A percentile compares a stretch with the other conserved stretches of the same genome.
These are phyloP conservation scores for Carlito syrichta DNA, from an alignment of 2,113 vertebrate species.

Conservation along the genomic window DNA sequence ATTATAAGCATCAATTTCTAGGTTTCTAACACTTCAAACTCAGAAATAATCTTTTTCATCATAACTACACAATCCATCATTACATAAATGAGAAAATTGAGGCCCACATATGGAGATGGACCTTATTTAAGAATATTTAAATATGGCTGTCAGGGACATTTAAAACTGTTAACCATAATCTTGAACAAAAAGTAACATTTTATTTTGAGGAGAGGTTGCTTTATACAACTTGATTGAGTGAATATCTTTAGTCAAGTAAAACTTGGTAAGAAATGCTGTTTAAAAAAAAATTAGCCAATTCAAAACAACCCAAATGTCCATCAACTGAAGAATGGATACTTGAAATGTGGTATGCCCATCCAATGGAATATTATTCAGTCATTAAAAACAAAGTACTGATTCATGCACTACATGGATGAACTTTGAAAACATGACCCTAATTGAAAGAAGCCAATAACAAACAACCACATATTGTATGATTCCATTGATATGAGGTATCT, in stretches of 20 bases:
- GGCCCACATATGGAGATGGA: background rate
- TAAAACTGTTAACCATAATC: background rate
- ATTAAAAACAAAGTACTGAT: background rate
- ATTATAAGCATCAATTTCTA: background rate
- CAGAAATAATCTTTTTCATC: background rate
- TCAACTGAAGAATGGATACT: background rate
- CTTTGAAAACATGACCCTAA: background rate
- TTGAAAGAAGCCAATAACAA: background rate
- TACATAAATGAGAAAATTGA: conserved; percentile 10
- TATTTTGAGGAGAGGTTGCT: background rate
- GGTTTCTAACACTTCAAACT: background rate
- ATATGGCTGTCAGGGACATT: background rate
- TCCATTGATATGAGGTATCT: background rate
- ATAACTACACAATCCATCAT: background rate
- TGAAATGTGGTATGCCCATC: background rate
- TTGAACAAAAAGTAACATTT: background rate
- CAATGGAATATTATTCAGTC: background rate
- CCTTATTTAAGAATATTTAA: background rate
- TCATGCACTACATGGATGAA: background rate
- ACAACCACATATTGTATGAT: background rate
- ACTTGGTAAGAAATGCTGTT: background rate
- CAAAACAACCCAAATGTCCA: background rate
- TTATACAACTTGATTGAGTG: background rate
- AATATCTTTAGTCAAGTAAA: conserved; percentile 9
- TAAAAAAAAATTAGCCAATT: background rate